phyloP scores from a whole-genome alignment of 2,113 vertebrate genomes.

The Aix galericulata region DNA sequence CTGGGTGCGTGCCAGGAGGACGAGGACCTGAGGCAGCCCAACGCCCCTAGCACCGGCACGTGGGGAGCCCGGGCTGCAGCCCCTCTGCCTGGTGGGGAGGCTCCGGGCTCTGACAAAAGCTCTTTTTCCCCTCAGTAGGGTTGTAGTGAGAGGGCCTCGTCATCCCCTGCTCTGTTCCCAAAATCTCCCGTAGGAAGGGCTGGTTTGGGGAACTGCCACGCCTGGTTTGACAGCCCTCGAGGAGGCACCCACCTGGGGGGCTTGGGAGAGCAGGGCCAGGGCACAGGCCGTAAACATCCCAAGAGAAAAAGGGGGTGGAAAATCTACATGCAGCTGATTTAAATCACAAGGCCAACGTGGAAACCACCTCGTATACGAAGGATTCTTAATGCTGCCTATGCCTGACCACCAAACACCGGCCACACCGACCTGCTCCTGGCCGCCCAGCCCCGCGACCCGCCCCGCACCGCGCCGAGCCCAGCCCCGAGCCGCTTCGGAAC shows the following conservation, averaged over 20 bases:
- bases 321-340: neutral
- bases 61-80: neutral
- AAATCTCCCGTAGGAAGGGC: rapidly evolving
- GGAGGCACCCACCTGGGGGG: rapidly evolving
- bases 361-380: rapidly evolving
- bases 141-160: neutral
- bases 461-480: rapidly evolving
- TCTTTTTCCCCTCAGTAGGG: neutral
- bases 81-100: neutral
- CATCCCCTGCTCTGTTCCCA: neutral
- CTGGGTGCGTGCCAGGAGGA: neutral
- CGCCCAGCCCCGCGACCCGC: rapidly evolving
- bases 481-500: rapidly evolving
- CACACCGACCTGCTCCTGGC: no score
- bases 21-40: neutral
- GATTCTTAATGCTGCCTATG: neutral
- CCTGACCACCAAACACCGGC: neutral
- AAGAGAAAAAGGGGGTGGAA: neutral
- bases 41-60: neutral
- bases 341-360: neutral
- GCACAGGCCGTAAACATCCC: rapidly evolving
- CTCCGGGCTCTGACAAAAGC: neutral
- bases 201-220: rapidly evolving
- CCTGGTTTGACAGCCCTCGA: neutral
- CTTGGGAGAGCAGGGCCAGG: rapidly evolving